Evolutionary conservation across 1,140 invertebrate species (phyloP).

Genomic region (Pantala flavescens): DNA sequence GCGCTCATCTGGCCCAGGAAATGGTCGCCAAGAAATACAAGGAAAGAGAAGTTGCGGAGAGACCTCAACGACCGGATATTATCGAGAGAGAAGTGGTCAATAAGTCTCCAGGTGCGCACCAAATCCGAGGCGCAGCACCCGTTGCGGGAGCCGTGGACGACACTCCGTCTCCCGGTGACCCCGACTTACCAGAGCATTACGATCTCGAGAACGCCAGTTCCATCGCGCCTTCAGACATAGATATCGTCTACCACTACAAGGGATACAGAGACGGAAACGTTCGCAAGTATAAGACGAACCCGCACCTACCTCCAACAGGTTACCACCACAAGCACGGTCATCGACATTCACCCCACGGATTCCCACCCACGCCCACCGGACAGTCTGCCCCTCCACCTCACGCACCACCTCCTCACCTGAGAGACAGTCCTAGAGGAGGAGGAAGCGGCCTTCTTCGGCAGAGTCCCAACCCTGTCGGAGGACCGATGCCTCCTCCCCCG

Average conservation of each 20-base stretch:
- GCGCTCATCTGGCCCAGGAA: slow-evolving; percentile 52
- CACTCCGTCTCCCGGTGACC: slow-evolving; percentile 48
- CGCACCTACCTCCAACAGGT: slow-evolving; percentile 43
- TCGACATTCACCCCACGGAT: slow-evolving; percentile 58
- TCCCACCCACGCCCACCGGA: slow-evolving; percentile 45
- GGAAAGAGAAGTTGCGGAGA: slow-evolving; percentile 54
- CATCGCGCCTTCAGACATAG: slow-evolving; percentile 93
- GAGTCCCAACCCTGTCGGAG: slow-evolving; percentile 21
- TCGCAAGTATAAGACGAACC: slow-evolving; percentile 73
- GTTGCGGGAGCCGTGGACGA: slow-evolving; percentile 40
- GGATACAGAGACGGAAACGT: slow-evolving; percentile 71
- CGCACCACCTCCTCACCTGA: slow-evolving; percentile 18
- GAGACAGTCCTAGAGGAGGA: slow-evolving; percentile 17
- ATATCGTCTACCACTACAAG: slow-evolving; percentile 94
- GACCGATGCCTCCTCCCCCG: slow-evolving; percentile 35
- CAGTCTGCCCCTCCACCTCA: slow-evolving; percentile 26
- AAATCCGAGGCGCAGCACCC: neutral
- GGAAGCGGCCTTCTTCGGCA: slow-evolving; percentile 20
- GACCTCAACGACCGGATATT: slow-evolving; percentile 71
- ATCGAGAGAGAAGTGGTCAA: slow-evolving; percentile 82
- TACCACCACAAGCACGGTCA: slow-evolving; percentile 68
- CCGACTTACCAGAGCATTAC: slow-evolving; percentile 88
- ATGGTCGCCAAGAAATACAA: slow-evolving; percentile 78
- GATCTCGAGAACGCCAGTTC: slow-evolving; percentile 94
- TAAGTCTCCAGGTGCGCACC: slow-evolving; percentile 56